Base-by-base conservation (phyloP, 1,140 invertebrate genomes). In the Psilanteris sp. region DNA sequence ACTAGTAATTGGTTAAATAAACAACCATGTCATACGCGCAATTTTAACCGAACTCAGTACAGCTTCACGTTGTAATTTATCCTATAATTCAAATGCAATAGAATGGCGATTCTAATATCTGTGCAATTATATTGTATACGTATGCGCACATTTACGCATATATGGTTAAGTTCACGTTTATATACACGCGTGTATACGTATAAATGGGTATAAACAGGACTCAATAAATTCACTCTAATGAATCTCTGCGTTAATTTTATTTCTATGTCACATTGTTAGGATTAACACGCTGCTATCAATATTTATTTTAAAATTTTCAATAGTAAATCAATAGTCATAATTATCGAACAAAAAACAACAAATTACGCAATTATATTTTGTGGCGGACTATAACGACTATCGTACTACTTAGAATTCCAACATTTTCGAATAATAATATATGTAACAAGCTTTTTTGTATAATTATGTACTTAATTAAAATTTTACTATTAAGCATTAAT, bases 81-180 rank as follows among this genome's bases (percentile, higher is more conserved):
- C 44, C 61, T 54, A 67, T 54, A 74, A 67, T 31, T 61, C 61
- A 74, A 66, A 61, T 37, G 54, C 71, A 67, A 73, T 73, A 66
- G 48, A 32, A 32, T 41, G 41, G 57, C 57, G 44, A 59, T 74
- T 46, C 61, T 67, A 54, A 74, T 67, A 74, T 67, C 54, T 54
- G 46, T 26, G 46, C 52, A 71, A 71, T 71, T 71, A 62, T 55
- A 43, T 34, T 10, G 18, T 32, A 54, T 26, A 36, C 27, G 20
- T 9, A 34, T 41, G 10, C 32, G 34, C 15, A 24, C 39, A 46
- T n/a, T n/a, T n/a, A n/a, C n/a, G n/a, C n/a, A n/a, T n/a, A n/a
- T n/a, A n/a, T n/a, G n/a, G n/a, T n/a, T n/a, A n/a, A n/a, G n/a
- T n/a, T n/a, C n/a, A n/a, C n/a, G n/a, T n/a, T n/a, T n/a, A n/a